Conservation (phyloP, 92 coral and sea anemone genomes). For the Parazoanthus atlanticus region DNA sequence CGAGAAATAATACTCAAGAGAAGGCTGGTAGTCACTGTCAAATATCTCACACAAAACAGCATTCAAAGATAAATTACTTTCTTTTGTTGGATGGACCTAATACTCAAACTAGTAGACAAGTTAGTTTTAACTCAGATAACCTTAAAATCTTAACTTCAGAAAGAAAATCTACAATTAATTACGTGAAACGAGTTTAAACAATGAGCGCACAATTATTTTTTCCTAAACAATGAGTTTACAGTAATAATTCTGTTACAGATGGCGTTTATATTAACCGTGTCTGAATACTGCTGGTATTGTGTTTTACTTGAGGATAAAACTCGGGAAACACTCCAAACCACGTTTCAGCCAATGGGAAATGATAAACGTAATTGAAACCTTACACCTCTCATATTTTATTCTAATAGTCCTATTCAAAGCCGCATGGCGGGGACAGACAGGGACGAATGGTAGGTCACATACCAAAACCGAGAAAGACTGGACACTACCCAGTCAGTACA, state of each 20-base stretch:
- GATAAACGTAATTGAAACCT: slow-evolving; percentile 32
- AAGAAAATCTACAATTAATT: not conserved
- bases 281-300: not conserved
- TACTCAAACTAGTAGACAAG: not conserved
- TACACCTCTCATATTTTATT: slow-evolving; percentile 41
- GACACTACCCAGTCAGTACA: slow-evolving; percentile 1
- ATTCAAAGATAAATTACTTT: no score
- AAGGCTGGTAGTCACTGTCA: not conserved
- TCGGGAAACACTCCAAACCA: not conserved
- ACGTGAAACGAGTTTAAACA: not conserved
- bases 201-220: not conserved
- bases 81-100: not conserved
- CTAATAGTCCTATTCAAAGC: slow-evolving; percentile 46
- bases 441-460: slow-evolving; percentile 43
- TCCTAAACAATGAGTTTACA: not conserved
- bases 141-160: not conserved
- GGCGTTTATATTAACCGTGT: not conserved
- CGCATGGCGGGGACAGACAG: slow-evolving; percentile 48
- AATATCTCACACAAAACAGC: not conserved
- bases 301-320: not conserved
- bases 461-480: slow-evolving; percentile 33
- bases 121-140: not conserved
- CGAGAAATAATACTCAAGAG: not conserved
- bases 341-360: slow-evolving; percentile 1
- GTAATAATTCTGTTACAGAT: not conserved